Evolutionary conservation across 2,113 vertebrate species (phyloP), one percentile per base, ranked within the genome.

Genomic region (Arvicanthis niloticus): DNA sequence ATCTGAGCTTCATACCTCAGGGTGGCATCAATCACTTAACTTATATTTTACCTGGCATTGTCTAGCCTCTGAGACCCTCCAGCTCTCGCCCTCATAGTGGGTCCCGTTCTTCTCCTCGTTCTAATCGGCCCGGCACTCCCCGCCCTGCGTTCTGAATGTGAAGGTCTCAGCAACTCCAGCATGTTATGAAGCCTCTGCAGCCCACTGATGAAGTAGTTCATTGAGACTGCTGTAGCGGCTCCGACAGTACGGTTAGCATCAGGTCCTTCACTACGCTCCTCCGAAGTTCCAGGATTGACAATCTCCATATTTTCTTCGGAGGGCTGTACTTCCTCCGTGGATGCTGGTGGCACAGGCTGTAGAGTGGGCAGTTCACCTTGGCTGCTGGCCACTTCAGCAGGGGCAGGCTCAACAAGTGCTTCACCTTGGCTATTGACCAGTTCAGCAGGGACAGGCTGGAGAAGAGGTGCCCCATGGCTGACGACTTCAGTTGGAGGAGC

Each of bases 1-100:
- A 15, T 3, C n/a, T 13, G 45, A 80, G n/a, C 58, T 60, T 93
- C 58, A 4, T 24, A 81, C 90, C 75, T 91, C 26, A 89, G 24
- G 34, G 45, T 37, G 34, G 22, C 21, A 87, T 16, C 7, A 75
- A 65, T 40, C 26, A 40, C 10, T 34, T 34, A 29, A 75, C 22
- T 53, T 34, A 60, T 21, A 67, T 9, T 87, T 98, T 98, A 99
- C 99, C 98, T 99, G 96, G 92, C 11, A 81, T n/a, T 65, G 62
- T 87, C 16, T 1, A 96, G 96, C 91, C 98, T 98, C 93, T 98
- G 99, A 77, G 98, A 98, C 0, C 85, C 97, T 70, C 96, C 85
- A 0, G 78, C 0, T 31, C 98, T 97, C 29, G 84, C 45, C 97
- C 17, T 97, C 94, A 76, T 96, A 84, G 68, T 45, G 62, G 70